phyloP scores from a whole-genome alignment of 2,888 invertebrate species.

The Gastrophysa polygoni region DNA sequence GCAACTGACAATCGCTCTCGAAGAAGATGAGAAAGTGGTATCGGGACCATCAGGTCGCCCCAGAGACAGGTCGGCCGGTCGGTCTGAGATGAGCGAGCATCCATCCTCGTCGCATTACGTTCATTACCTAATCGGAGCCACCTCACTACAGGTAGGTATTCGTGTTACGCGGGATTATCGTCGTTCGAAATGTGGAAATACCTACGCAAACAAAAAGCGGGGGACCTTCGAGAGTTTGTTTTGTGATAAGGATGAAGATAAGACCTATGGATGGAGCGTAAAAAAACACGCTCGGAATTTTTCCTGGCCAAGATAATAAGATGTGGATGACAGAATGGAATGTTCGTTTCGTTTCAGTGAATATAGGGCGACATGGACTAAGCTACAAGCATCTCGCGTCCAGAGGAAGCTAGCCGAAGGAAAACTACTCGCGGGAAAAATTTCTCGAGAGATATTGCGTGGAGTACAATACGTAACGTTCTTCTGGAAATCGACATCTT shows the following conservation, averaged over 20 bases:
- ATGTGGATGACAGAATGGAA: background rate
- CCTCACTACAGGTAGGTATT: background rate
- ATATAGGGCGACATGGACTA: background rate
- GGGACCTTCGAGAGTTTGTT: background rate
- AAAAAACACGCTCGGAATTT: background rate
- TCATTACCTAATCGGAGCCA: conserved; percentile 12
- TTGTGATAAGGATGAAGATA: background rate
- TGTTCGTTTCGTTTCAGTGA: background rate
- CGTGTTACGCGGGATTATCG: conserved; percentile 1
- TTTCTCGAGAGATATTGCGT: too few species aligned
- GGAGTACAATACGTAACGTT: too few species aligned
- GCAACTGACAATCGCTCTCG: background rate
- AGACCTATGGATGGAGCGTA: background rate
- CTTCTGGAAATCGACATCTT: too few species aligned
- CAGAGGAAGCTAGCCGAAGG: too few species aligned
- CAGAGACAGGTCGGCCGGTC: background rate
- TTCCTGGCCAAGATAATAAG: background rate
- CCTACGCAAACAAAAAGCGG: background rate
- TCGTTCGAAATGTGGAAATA: background rate
- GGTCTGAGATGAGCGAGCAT: background rate
- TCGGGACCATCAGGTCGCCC: background rate
- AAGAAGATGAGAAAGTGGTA: conserved; percentile 15
- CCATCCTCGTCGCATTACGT: background rate
- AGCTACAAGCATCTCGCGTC: too few species aligned
- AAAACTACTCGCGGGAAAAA: too few species aligned